Base-by-base conservation (phyloP, 2,888 invertebrate species). In the Parnassius glacialis region DNA sequence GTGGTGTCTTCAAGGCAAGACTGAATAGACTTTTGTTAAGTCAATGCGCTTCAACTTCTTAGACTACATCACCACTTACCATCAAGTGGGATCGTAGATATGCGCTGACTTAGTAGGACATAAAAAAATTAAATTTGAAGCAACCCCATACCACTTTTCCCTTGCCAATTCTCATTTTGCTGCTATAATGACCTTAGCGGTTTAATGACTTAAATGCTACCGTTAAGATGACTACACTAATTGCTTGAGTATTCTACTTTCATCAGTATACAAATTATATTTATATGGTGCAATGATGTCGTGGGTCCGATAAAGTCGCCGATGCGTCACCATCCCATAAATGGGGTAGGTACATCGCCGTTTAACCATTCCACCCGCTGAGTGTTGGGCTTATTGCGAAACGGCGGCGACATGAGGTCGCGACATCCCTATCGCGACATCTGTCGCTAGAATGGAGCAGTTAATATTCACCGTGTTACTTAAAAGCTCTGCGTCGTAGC, bases 401-500 rank as follows among this genome's bases (percentile, higher is more conserved):
- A 66, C 65, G 48, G 57, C 56, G 57, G 66, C 66, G 63, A 55
- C 66, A 61, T 59, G 65, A 68, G 70, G 70, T 73, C 70, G 68
- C 69, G 67, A 66, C 69, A 62, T 65, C 65, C 64, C 68, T 70
- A 69, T 71, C 72, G 64, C 70, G 70, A 68, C 72, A 79, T 81
- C 77, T 76, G 76, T 79, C 78, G 67, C 68, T 58, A 64, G 74
- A 67, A 78, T 78, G 68, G 71, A 79, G 76, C 74, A 74, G 80
- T 83, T 83, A 80, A 78, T 80, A 81, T 81, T 75, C 79, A 63
- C 67, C 57, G 67, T 67, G 75, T 70, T 73, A 63, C 59, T 63
- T 63, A 63, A 59, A n/a, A 9, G 59, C 63, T 45, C 59, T 59
- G 42, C 72, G 68, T 73, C 74, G 70, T 67, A 41, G 25, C 16